Percentiles rank a stretch among this genome's conserved stretches.
phyloP scores from a whole-genome alignment of 2,888 invertebrate species.

The Ophioninae sp. region DNA sequence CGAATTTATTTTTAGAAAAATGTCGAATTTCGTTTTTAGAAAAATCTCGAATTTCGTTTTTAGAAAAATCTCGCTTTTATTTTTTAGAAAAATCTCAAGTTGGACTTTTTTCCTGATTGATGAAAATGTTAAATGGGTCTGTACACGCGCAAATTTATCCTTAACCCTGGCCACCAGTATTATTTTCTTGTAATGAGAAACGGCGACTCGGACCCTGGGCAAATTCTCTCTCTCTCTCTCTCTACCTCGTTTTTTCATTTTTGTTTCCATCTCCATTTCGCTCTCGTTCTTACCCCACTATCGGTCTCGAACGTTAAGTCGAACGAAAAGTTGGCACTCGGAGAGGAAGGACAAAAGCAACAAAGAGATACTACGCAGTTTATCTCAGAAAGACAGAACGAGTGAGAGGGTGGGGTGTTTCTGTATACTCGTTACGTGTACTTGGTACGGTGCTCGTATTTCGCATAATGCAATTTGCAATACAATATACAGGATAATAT shows the following conservation, averaged over 20 bases:
- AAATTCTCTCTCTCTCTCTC: not conserved
- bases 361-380: constrained; percentile 49
- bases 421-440: constrained; percentile 3
- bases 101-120: not conserved
- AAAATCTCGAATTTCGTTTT: too few relatives aligned
- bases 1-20: not conserved
- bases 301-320: not conserved
- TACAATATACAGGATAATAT: not conserved
- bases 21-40: not conserved
- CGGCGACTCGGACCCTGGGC: not conserved
- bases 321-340: constrained; percentile 44
- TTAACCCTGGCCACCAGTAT: constrained; percentile 32
- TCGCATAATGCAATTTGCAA: constrained; percentile 3
- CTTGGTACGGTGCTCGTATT: constrained; percentile 17
- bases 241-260: not conserved
- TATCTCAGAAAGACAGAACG: constrained; percentile 14
- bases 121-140: not conserved
- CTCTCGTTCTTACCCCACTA: not conserved
- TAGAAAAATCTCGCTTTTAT: not conserved
- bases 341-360: constrained; percentile 25
- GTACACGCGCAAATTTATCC: constrained; percentile 1
- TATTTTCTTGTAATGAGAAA: constrained; percentile 11
- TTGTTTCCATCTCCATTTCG: not conserved
- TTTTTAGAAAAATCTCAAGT: too few relatives aligned
- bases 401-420: not conserved